Conservation (phyloP, 2,797 vertebrate genomes). For the Typhlichthys subterraneus region DNA sequence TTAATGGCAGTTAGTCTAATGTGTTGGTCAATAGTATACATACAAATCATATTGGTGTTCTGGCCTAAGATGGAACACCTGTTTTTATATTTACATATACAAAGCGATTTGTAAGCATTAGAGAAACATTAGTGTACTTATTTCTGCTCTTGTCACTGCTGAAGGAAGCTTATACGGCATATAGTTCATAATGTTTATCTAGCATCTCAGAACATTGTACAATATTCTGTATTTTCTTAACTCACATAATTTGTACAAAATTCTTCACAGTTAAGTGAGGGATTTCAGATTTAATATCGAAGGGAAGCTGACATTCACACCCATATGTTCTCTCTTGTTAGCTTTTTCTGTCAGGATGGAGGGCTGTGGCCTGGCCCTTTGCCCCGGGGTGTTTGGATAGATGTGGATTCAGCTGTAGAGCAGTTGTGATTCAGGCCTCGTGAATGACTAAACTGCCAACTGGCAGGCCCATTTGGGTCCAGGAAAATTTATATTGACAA, state of each 20-base stretch:
- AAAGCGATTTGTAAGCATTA: too few species aligned
- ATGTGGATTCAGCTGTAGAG: conserved; percentile 74
- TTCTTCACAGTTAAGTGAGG: conserved; percentile 6
- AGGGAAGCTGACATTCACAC: conserved; percentile 29
- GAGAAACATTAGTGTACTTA: too few species aligned
- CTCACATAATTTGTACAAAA: conserved; percentile 25
- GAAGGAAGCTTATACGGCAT: too few species aligned
- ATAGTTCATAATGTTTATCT: too few species aligned
- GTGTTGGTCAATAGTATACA: too few species aligned
- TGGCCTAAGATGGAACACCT: too few species aligned
- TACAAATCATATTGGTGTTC: too few species aligned
- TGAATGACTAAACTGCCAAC: conserved; percentile 81
- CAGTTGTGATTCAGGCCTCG: conserved; percentile 71
- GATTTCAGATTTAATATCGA: conserved; percentile 1
- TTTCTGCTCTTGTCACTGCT: too few species aligned
- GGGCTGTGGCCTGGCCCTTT: conserved; percentile 67
- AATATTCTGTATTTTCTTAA: too few species aligned
- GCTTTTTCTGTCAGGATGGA: conserved; percentile 62
- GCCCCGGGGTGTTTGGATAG: conserved; percentile 61
- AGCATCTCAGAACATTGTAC: too few species aligned
- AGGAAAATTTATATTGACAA: conserved; percentile 87
- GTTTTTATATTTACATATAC: too few species aligned
- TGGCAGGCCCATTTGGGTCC: conserved; percentile 79
- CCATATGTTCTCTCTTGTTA: conserved; percentile 32
- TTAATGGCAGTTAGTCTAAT: too few species aligned